A percentile compares a stretch with the other conserved stretches of the same genome.
Conservation (phyloP, 2,888 invertebrate species). For the Drosophila melanosoma region DNA sequence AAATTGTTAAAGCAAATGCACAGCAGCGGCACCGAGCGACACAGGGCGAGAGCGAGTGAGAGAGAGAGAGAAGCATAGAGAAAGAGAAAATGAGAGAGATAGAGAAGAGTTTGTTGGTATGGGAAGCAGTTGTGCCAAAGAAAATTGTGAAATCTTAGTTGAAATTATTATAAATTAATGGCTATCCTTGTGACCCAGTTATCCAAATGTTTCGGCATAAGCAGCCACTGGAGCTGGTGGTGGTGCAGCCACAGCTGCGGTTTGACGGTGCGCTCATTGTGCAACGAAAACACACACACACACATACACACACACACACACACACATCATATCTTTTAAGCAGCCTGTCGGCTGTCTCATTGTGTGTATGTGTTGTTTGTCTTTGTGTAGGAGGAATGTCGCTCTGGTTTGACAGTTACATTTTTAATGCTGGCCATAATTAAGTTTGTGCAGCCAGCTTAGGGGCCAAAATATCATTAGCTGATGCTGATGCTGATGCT, state of each 20-base stretch:
- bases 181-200: conserved; percentile 79
- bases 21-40: conserved; percentile 8
- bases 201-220: conserved; percentile 68
- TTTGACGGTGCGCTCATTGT: conserved; percentile 49
- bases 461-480: conserved; percentile 50
- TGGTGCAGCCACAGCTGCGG: conserved; percentile 41
- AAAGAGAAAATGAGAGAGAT: background rate
- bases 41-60: background rate
- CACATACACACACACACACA: conserved; percentile 42
- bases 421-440: conserved; percentile 77
- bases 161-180: conserved; percentile 81
- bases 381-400: conserved; percentile 27
- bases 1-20: conserved; percentile 74
- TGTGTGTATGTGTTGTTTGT: conserved; percentile 5
- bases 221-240: conserved; percentile 40
- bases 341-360: conserved; percentile 36
- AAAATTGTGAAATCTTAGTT: conserved; percentile 81
- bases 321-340: conserved; percentile 59
- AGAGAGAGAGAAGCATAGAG: background rate
- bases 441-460: conserved; percentile 71
- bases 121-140: conserved; percentile 52
- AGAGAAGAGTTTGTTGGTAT: background rate
- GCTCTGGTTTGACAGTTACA: conserved; percentile 75
- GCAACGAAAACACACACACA: conserved; percentile 33
- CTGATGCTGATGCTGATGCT: conserved; percentile 16